These are phyloP conservation scores for Drosophila teissieri DNA, from an alignment of 1,140 invertebrate genomes.

Conservation along the genomic window DNA sequence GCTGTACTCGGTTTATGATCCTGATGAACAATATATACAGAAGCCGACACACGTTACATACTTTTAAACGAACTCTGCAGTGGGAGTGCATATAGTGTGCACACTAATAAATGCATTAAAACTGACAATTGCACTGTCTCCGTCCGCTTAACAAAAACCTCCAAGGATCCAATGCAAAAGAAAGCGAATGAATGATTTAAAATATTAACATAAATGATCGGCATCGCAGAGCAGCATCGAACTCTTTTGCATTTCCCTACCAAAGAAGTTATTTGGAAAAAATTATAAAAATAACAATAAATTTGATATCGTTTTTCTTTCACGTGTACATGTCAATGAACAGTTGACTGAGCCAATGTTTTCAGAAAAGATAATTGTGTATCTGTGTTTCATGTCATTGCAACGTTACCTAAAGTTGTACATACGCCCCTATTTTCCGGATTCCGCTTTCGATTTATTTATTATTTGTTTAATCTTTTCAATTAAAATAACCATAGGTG, in stretches of 20 bases:
- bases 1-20: no score
- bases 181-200: no score
- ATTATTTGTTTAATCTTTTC: conserved; percentile 48
- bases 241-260: no score
- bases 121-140: conserved; percentile 5
- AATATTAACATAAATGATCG: no score
- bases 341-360: conserved; percentile 35
- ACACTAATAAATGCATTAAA: conserved; percentile 30
- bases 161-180: no score
- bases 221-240: no score
- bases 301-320: no score
- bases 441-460: conserved; percentile 23
- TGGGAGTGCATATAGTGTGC: conserved; percentile 21
- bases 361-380: conserved; percentile 14
- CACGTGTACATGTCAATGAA: conserved; percentile 66
- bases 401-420: conserved; percentile 49
- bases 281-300: no score
- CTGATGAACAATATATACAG: no score
- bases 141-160: no score
- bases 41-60: no score
- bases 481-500: conserved; percentile 38
- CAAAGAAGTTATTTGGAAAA: conserved; percentile 57
- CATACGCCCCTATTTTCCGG: conserved; percentile 45
- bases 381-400: conserved; percentile 2
- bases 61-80: not conserved